These are phyloP conservation scores for Junonia oenone DNA, from an alignment of 2,888 invertebrate species.

Conservation along the genomic window DNA sequence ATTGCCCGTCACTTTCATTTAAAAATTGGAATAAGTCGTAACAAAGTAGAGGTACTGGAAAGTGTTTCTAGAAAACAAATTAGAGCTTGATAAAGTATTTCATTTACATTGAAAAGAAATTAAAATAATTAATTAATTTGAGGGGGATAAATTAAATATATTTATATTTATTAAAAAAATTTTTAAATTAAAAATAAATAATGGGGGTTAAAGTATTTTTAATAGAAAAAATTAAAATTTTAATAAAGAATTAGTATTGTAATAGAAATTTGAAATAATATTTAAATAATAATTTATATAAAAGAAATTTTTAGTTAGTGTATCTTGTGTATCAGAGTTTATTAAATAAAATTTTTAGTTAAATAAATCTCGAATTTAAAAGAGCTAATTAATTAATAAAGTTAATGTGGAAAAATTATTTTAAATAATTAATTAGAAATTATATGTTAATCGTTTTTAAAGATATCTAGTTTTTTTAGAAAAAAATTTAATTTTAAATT, in stretches of 20 bases:
- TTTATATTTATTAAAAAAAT: conserved; percentile 61
- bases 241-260: conserved; percentile 80
- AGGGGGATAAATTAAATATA: conserved; percentile 52
- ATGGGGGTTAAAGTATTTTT: conserved; percentile 66
- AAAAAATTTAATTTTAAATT: conserved; percentile 76
- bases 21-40: conserved; percentile 88
- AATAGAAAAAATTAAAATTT: conserved; percentile 71
- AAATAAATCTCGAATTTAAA: conserved; percentile 60
- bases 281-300: conserved; percentile 59
- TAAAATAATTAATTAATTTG: conserved; percentile 67
- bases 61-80: conserved; percentile 84
- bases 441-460: conserved; percentile 83
- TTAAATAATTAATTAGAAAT: conserved; percentile 81
- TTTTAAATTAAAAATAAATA: conserved; percentile 53
- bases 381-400: conserved; percentile 79
- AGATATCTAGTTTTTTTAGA: conserved; percentile 84
- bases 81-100: conserved; percentile 84
- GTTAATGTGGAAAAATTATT: conserved; percentile 82
- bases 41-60: conserved; percentile 83
- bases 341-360: conserved; percentile 65
- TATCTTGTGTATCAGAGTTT: conserved; percentile 88
- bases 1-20: conserved; percentile 88
- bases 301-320: conserved; percentile 81
- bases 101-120: conserved; percentile 68
- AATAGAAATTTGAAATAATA: conserved; percentile 75